Evolutionary conservation across 2,888 invertebrate genomes (phyloP).

Genomic region (Cryptus armator): DNA sequence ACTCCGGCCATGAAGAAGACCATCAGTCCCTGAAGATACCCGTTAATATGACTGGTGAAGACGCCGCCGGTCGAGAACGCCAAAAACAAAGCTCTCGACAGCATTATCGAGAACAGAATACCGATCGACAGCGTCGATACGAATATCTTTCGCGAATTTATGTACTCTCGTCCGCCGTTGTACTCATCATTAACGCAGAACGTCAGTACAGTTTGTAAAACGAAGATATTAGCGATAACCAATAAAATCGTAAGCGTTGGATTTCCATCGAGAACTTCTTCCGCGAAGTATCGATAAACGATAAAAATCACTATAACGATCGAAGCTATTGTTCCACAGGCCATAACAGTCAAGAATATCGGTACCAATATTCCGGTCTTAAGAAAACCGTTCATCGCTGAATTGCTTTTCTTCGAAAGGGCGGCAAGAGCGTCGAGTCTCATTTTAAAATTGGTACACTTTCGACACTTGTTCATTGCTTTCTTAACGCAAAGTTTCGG

Average conservation of each 20-base stretch:
- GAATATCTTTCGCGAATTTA: constrained; percentile 88
- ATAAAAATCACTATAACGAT: constrained; percentile 89
- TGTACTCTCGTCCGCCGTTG: constrained; percentile 76
- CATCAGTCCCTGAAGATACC: constrained; percentile 89
- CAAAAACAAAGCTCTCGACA: constrained; percentile 89
- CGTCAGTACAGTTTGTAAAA: constrained; percentile 84
- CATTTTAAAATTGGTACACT: constrained; percentile 79
- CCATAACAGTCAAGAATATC: constrained; percentile 89
- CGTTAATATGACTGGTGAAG: constrained; percentile 90
- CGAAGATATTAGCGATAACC: constrained; percentile 84
- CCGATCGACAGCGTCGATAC: constrained; percentile 88
- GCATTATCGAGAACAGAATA: constrained; percentile 88
- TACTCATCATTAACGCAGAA: constrained; percentile 84
- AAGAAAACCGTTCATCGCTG: constrained; percentile 67
- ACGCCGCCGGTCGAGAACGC: constrained; percentile 90
- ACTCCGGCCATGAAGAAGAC: constrained; percentile 89
- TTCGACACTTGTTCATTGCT: constrained; percentile 74
- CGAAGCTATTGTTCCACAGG: constrained; percentile 89
- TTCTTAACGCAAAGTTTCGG: constrained; percentile 76
- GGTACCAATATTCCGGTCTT: constrained; percentile 87
- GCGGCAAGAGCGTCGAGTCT: constrained; percentile 36
- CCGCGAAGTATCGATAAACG: constrained; percentile 88
- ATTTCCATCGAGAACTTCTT: constrained; percentile 90
- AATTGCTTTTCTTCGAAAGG: constrained; percentile 16
- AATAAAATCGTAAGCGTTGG: constrained; percentile 86